These are phyloP conservation scores for Triops longicaudatus DNA, from an alignment of 1,140 invertebrate species.

Conservation along the genomic window DNA sequence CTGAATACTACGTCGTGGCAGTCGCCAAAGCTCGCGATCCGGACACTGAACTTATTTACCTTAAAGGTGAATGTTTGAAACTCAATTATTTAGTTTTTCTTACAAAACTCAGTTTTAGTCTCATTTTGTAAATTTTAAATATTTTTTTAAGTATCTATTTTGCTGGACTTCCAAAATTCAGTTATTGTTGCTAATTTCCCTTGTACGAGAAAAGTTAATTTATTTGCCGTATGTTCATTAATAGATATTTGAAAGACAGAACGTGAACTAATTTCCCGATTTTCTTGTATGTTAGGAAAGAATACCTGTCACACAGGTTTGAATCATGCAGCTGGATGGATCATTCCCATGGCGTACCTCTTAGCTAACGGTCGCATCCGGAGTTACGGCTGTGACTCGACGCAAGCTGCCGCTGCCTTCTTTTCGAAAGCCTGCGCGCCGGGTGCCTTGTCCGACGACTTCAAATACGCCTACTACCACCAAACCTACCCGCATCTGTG, in stretches of 20 bases:
- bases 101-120: no score
- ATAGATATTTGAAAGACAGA: no score
- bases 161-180: no score
- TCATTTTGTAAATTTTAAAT: no score
- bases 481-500: conserved; percentile 61
- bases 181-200: no score
- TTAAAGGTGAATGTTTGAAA: conserved; percentile 67
- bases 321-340: conserved; percentile 87
- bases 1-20: conserved; percentile 88
- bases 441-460: conserved; percentile 74
- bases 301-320: conserved; percentile 87
- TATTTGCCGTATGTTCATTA: no score
- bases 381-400: conserved; percentile 80
- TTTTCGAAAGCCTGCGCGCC: conserved; percentile 86
- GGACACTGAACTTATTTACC: conserved; percentile 74
- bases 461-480: conserved; percentile 69
- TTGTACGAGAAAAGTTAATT: no score
- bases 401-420: conserved; percentile 81
- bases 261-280: no score
- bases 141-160: no score
- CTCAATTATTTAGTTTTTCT: no score
- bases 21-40: conserved; percentile 81
- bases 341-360: conserved; percentile 85
- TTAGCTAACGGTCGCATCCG: conserved; percentile 89
- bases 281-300: conserved; percentile 46